Percentiles rank a stretch among this genome's conserved stretches.
Evolutionary conservation across 2,888 invertebrate species (phyloP).

Genomic region (Blastobasis adustella): DNA sequence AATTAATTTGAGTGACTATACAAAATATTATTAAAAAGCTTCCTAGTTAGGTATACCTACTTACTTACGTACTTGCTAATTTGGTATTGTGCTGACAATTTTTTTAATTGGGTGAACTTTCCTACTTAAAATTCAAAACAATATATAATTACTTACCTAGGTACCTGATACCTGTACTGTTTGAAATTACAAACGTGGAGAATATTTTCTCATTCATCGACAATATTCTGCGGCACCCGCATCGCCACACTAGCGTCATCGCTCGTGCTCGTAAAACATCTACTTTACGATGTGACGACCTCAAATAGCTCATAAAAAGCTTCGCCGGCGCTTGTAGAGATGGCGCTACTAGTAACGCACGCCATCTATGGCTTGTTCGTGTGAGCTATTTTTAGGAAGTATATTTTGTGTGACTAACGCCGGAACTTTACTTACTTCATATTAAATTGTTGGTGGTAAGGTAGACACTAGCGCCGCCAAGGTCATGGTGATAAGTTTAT

Average conservation of each 20-base stretch:
- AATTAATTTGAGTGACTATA: too few species aligned
- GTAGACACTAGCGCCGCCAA: background rate
- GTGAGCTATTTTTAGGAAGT: conserved; percentile 1
- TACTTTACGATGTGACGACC: conserved; percentile 63
- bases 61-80: too few species aligned
- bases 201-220: conserved; percentile 9
- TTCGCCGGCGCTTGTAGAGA: conserved; percentile 54
- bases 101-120: too few species aligned
- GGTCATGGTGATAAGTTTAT: conserved; percentile 9
- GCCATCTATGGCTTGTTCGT: conserved; percentile 50
- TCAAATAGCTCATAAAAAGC: conserved; percentile 64
- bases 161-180: too few species aligned
- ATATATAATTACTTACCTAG: too few species aligned
- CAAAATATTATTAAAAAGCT: too few species aligned
- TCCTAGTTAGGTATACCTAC: too few species aligned
- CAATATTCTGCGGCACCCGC: conserved; percentile 19
- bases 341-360: conserved; percentile 45
- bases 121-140: too few species aligned
- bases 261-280: conserved; percentile 57
- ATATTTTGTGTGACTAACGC: background rate
- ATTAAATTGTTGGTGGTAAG: too few species aligned
- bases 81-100: too few species aligned
- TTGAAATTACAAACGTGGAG: too few species aligned
- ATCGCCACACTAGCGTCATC: conserved; percentile 66
- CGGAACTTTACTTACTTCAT: background rate